Base-by-base conservation (phyloP, 2,888 invertebrate genomes). In the Drosophila ustulata region DNA sequence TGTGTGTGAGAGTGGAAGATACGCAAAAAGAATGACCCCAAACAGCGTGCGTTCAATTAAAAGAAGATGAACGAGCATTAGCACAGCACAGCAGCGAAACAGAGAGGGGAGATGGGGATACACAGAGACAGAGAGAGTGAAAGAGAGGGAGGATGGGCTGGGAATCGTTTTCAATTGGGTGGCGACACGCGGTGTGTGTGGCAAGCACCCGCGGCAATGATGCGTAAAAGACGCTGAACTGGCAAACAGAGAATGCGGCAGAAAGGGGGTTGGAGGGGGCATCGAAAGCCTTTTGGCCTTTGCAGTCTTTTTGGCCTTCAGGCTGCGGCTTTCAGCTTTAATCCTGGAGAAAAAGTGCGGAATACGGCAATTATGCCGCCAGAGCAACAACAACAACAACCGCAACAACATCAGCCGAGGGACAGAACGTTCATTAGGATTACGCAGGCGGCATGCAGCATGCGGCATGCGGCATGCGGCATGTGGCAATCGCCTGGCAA, bases 41-140 rank as follows among this genome's bases (percentile, higher is more conserved):
- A 57, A 66, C 47, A 62, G 64, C 66, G 77, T 77, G 77, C 70
- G 74, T 79, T 78, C 80, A 79, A 78, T 78, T 79, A 79, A 78
- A 70, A 57, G 80, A 74, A 77, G 74, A 77, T 77, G 70, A 77
- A 77, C 70, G 77, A 77, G 74, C 76, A 45, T 61, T 43, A 51
- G 55, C 51, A 49, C 50, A 52, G 63, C 46, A 62, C 13, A 53
- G 58, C 34, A 6, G 45, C 3, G 18, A 18, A 18, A 18, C 28
- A 28, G 23, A 45, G 25, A 45, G 18, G 45, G 45, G 23, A 23
- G 43, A 7, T 5, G 30, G 13, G 47, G 47, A n/a, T n/a, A n/a
- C n/a, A n/a, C n/a, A 30, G 8, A 32, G 9, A 34, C 4, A 11
- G 34, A 3, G 25, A 34, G 34, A 7, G 46, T n/a, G n/a, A n/a